A percentile compares a stretch with the other conserved stretches of the same genome.
These are phyloP conservation scores for Caenorhabditis sinica DNA, from an alignment of 2,888 invertebrate genomes.

Conservation along the genomic window DNA sequence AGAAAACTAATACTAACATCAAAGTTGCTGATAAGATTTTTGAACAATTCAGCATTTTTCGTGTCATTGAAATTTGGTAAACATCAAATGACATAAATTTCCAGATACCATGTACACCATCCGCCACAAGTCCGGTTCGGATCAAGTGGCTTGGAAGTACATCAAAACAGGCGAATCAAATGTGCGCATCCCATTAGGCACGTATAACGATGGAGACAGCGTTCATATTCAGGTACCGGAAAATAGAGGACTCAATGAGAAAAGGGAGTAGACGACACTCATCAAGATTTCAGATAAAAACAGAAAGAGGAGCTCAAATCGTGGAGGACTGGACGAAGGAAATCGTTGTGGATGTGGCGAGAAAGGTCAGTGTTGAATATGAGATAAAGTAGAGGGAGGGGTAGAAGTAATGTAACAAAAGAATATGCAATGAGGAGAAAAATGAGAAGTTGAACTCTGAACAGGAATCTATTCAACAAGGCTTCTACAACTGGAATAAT, in stretches of 20 bases:
- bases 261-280: too few relatives aligned
- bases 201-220: conserved; percentile 74
- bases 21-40: conserved; percentile 26
- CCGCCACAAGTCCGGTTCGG: conserved; percentile 64
- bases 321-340: conserved; percentile 78
- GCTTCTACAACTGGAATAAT: conserved; percentile 11
- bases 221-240: conserved; percentile 70
- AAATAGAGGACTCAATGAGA: not conserved
- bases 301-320: conserved; percentile 71
- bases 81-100: too few relatives aligned
- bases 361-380: conserved; percentile 57
- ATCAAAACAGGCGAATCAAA: conserved; percentile 70
- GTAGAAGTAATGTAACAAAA: conserved; percentile 20
- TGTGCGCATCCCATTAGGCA: conserved; percentile 72
- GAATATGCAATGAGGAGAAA: conserved; percentile 37
- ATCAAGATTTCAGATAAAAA: conserved; percentile 73
- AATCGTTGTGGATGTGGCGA: conserved; percentile 73
- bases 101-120: conserved; percentile 71
- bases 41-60: conserved; percentile 49
- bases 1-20: not conserved
- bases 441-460: conserved; percentile 13
- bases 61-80: not conserved
- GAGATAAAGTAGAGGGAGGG: not conserved
- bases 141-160: conserved; percentile 71
- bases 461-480: not conserved